Percentiles rank a stretch among this genome's conserved stretches.
Conservation (phyloP, 2,797 vertebrate species). For the Rhabdomys pumilio region DNA sequence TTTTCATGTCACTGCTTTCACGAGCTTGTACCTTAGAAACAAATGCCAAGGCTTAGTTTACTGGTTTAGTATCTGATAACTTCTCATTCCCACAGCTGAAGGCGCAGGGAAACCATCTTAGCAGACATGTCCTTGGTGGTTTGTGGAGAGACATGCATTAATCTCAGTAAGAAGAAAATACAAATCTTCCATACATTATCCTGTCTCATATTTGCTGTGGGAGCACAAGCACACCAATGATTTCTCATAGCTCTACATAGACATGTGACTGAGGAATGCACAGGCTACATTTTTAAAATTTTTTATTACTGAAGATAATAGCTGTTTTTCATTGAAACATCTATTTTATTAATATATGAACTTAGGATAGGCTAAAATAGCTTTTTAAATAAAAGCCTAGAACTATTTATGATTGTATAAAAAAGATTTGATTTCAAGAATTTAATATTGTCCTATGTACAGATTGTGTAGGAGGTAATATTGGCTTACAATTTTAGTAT, state of each 20-base stretch:
- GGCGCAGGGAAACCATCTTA: neutral
- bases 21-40: slow-evolving; percentile 7
- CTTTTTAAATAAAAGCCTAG: neutral
- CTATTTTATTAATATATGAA: neutral
- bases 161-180: neutral
- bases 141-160: neutral
- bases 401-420: slow-evolving; percentile 56
- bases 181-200: neutral
- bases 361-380: neutral
- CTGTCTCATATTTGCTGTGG: neutral
- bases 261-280: neutral
- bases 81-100: neutral
- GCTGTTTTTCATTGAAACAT: neutral
- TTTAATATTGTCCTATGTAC: neutral
- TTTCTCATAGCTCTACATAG: neutral
- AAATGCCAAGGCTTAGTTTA: neutral
- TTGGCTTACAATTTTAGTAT: neutral
- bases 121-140: neutral
- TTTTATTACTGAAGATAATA: neutral
- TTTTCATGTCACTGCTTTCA: neutral
- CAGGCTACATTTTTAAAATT: neutral
- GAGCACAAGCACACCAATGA: neutral
- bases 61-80: neutral
- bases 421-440: slow-evolving; percentile 32
- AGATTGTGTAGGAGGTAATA: neutral